Percentiles rank a stretch among this genome's conserved stretches.
Conservation (phyloP, 2,113 vertebrate genomes). For the Grammomys surdaster region DNA sequence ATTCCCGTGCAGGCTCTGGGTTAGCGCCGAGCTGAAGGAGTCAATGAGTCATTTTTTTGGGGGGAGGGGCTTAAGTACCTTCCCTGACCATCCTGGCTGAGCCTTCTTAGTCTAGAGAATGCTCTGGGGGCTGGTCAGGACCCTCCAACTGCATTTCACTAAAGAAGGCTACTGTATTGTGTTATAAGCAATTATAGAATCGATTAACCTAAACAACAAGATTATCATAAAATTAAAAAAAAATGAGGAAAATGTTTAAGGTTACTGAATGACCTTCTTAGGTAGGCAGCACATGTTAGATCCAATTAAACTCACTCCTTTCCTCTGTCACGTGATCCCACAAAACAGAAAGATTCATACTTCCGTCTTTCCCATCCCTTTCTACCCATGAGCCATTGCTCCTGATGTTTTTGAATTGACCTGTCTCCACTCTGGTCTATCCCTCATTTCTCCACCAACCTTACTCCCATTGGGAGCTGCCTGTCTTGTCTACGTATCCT, state of each 20-base stretch:
- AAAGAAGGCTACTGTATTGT: not conserved
- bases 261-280: not conserved
- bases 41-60: accelerated
- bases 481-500: no score
- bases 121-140: no score
- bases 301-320: not conserved
- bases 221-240: not conserved
- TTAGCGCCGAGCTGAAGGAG: no score
- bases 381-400: not conserved
- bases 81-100: not conserved
- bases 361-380: not conserved
- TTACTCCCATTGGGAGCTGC: accelerated
- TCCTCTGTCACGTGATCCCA: accelerated
- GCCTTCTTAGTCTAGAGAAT: accelerated
- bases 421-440: accelerated
- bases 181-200: not conserved
- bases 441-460: accelerated
- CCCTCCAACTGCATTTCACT: not conserved
- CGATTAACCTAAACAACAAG: not conserved
- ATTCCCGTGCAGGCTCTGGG: not conserved
- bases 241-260: not conserved
- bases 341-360: accelerated
- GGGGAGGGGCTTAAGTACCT: not conserved
- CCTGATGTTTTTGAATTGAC: accelerated
- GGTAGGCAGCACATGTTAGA: not conserved